These are phyloP conservation scores for Typhlomys cinereus DNA, from an alignment of 2,113 vertebrate species.

Conservation along the genomic window DNA sequence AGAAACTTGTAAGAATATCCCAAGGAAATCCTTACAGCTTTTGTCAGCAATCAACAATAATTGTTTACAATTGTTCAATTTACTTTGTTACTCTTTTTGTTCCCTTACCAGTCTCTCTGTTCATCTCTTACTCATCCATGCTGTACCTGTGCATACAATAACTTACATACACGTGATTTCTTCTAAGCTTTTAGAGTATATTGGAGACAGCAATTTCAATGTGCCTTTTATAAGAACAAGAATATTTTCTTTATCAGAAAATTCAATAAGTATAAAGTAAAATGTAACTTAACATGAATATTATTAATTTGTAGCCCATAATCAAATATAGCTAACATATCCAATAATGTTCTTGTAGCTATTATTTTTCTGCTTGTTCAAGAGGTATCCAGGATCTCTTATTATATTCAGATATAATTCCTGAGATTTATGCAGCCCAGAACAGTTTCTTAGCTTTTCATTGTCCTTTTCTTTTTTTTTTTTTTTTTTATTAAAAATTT, in stretches of 20 bases:
- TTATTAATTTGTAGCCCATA: neutral
- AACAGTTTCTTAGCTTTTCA: neutral
- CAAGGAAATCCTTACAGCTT: neutral
- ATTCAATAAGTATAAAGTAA: neutral
- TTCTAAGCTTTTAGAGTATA: neutral
- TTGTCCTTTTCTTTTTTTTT: neutral
- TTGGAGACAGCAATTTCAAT: neutral
- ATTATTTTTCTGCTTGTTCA: neutral
- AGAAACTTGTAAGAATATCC: neutral
- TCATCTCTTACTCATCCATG: neutral
- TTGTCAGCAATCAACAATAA: neutral
- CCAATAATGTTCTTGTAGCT: neutral
- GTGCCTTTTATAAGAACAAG: constrained; percentile 8
- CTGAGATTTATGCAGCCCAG: neutral
- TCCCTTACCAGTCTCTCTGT: neutral
- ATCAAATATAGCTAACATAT: neutral
- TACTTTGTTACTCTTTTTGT: neutral
- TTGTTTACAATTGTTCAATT: neutral
- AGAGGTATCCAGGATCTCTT: neutral
- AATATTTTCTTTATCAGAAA: neutral
- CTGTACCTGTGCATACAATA: neutral
- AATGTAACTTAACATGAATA: neutral
- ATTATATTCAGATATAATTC: neutral
- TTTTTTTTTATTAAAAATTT: too few relatives aligned
- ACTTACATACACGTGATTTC: neutral